Evolutionary conservation across 2,888 invertebrate species (phyloP).

Genomic region (Cenopis cana): DNA sequence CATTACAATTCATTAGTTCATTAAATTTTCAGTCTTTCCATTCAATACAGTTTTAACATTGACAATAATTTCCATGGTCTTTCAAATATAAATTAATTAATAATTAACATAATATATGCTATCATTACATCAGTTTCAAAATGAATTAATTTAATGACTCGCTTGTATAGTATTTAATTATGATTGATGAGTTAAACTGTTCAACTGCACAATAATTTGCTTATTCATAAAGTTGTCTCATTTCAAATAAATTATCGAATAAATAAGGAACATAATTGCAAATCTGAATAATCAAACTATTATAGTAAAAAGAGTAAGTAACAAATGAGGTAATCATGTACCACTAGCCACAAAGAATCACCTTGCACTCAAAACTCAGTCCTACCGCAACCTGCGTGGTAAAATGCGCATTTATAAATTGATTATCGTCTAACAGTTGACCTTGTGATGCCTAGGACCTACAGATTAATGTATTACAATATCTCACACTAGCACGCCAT

Average conservation of each 20-base stretch:
- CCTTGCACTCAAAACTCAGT: slow-evolving; percentile 7
- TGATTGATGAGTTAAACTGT: slow-evolving; percentile 61
- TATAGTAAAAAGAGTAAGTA: slow-evolving; percentile 51
- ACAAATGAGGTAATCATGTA: slow-evolving; percentile 55
- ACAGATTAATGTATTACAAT: slow-evolving; percentile 54
- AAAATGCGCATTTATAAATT: slow-evolving; percentile 31
- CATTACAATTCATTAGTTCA: slow-evolving; percentile 56
- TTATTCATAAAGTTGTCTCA: slow-evolving; percentile 1
- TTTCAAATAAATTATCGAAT: slow-evolving; percentile 31
- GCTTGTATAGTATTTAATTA: slow-evolving; percentile 16
- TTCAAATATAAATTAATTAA: slow-evolving; percentile 13
- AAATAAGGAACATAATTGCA: slow-evolving; percentile 46
- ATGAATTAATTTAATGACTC: slow-evolving; percentile 44
- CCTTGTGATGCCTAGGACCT: slow-evolving; percentile 62
- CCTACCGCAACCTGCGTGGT: slow-evolving; percentile 13
- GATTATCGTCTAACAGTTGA: slow-evolving; percentile 16
- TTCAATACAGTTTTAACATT: slow-evolving; percentile 76
- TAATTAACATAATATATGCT: slow-evolving; percentile 50
- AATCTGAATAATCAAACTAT: slow-evolving; percentile 40
- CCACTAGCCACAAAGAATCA: slow-evolving; percentile 1
- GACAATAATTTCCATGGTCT: slow-evolving; percentile 46
- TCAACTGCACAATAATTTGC: slow-evolving; percentile 52
- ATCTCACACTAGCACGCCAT: slow-evolving; percentile 53
- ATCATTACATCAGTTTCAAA: slow-evolving; percentile 1
- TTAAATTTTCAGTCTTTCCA: slow-evolving; percentile 80